Evolutionary conservation across 1,140 invertebrate genomes (phyloP).

Genomic region (Platorchestia sp.): DNA sequence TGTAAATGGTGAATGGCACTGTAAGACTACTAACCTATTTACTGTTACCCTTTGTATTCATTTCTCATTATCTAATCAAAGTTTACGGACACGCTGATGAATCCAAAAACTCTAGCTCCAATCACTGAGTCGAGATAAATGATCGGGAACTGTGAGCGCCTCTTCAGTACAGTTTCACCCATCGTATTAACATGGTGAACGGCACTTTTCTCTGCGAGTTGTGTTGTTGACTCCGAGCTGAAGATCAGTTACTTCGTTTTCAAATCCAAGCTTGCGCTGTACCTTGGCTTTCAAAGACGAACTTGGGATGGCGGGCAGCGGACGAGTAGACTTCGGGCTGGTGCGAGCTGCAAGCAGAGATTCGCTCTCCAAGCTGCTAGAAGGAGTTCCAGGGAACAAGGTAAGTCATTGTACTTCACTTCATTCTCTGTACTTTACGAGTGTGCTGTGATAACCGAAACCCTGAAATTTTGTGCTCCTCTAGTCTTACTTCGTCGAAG

Average conservation of each 20-base stretch:
- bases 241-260: neutral
- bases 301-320: neutral
- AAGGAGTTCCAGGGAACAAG: conserved; percentile 29
- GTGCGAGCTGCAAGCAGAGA: conserved; percentile 29
- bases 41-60: neutral
- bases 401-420: neutral
- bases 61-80: neutral
- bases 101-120: neutral
- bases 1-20: neutral
- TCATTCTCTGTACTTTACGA: no score
- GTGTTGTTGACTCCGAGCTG: neutral
- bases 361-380: conserved; percentile 2
- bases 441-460: no score
- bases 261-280: neutral
- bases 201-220: neutral
- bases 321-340: neutral
- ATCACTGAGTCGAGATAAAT: neutral
- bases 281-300: neutral
- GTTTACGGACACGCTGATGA: neutral
- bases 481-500: no score
- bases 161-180: neutral
- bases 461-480: no score
- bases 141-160: neutral
- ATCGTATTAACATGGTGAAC: neutral
- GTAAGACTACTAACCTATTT: neutral